Base-by-base conservation (phyloP, 2,888 invertebrate species). In the Saturnia japonica region DNA sequence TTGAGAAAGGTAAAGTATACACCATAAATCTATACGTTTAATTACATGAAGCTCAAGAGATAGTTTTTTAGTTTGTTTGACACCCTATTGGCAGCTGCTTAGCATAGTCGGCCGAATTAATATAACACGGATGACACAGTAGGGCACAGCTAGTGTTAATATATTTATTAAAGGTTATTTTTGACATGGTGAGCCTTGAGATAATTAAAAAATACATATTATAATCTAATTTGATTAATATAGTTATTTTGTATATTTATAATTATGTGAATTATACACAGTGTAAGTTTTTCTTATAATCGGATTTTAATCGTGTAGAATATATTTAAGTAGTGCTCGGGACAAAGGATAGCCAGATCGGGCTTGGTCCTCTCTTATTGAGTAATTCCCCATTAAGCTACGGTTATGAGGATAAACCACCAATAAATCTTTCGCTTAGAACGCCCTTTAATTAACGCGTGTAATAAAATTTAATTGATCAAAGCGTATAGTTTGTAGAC, bases 391-490 rank as follows among this genome's bases (percentile, higher is more conserved):
- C 84, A 86, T 83, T 88, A 89, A 90, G 88, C 91, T 85, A 84
- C 89, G 85, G 90, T 91, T 92, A 91, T 91, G 90, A 90, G 89
- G 90, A 91, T 93, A 91, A 92, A 91, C 92, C 92, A 88, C 83
- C 88, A 86, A 93, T 93, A 93, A 93, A 93, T 93, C 92, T 91
- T 91, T 90, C 91, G 89, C 89, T 92, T 88, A 86, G 86, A 83
- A 85, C 82, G 82, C 86, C 88, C 85, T 91, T 92, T 93, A 90
- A 93, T 93, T 90, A 91, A 90, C 85, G 90, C 85, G 73, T 86
- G 87, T 89, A 90, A 91, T 93, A 91, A 91, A 90, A 91, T 91
- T 87, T 91, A 91, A 93, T 92, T 91, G 91, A 92, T 93, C 89
- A 86, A 89, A 91, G 88, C 88, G 84, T 83, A 84, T 88, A 88